These are phyloP conservation scores for Campoletis raptor DNA, from an alignment of 2,888 invertebrate species.

Conservation along the genomic window DNA sequence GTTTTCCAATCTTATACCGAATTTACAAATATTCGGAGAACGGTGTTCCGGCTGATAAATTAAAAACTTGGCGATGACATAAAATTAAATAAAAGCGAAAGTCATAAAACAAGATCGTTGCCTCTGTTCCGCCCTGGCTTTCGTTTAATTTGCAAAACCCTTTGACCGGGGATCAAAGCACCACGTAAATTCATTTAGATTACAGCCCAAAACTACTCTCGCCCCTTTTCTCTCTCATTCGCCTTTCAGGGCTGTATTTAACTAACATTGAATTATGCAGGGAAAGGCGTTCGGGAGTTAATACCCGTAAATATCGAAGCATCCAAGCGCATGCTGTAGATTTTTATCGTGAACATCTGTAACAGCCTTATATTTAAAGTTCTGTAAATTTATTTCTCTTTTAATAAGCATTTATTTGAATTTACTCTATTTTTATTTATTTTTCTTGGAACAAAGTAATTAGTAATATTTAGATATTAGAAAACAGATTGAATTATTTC, in stretches of 20 bases:
- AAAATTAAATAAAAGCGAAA: constrained; percentile 35
- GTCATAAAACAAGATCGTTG: constrained; percentile 12
- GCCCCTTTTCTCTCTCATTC: constrained; percentile 26
- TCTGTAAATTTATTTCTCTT: constrained; percentile 73
- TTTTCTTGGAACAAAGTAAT: background rate
- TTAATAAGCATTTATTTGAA: constrained; percentile 47
- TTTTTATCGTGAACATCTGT: constrained; percentile 82
- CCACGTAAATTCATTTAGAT: constrained; percentile 81
- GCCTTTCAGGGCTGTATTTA: constrained; percentile 77
- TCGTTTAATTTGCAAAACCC: constrained; percentile 71
- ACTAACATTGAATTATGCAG: constrained; percentile 83
- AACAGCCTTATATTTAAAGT: constrained; percentile 77
- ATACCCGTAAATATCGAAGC: constrained; percentile 44
- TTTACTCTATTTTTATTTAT: background rate
- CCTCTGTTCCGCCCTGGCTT: constrained; percentile 59
- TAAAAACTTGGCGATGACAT: background rate
- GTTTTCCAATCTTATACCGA: background rate
- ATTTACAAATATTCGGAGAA: background rate
- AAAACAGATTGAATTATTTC: background rate
- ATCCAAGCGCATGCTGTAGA: constrained; percentile 75
- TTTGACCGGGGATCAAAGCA: constrained; percentile 71
- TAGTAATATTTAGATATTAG: background rate
- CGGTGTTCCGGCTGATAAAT: constrained; percentile 5
- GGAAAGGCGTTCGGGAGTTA: constrained; percentile 77
- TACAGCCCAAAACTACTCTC: constrained; percentile 73